These are phyloP conservation scores for Rhinogobius similis DNA, from an alignment of 2,113 vertebrate species.

Conservation along the genomic window DNA sequence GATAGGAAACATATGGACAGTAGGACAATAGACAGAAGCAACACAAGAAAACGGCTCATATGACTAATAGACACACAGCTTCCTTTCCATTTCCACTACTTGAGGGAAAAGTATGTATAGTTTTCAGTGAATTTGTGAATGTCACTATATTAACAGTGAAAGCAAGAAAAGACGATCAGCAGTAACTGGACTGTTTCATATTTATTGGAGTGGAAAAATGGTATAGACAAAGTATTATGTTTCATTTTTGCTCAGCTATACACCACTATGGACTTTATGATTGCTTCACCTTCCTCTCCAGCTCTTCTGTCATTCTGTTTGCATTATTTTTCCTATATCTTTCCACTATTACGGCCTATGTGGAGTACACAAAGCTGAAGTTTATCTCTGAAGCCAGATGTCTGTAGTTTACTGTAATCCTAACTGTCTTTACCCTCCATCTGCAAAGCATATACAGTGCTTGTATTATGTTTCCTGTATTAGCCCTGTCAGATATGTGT, in stretches of 20 bases:
- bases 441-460: conserved; percentile 26
- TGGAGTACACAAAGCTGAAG: conserved; percentile 7
- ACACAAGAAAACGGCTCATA: conserved; percentile 21
- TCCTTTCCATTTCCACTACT: conserved; percentile 20
- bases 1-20: conserved; percentile 69
- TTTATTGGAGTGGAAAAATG: too few relatives aligned
- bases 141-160: not conserved
- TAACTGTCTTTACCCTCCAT: conserved; percentile 9
- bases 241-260: conserved; percentile 16
- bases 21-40: conserved; percentile 59
- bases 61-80: conserved; percentile 10
- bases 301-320: conserved; percentile 3
- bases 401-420: conserved; percentile 25
- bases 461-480: conserved; percentile 28
- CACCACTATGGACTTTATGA: not conserved
- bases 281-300: not conserved
- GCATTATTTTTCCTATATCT: conserved; percentile 1
- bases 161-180: not conserved
- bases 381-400: conserved; percentile 41
- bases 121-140: not conserved
- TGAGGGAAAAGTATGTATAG: not conserved
- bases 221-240: too few relatives aligned
- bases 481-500: conserved; percentile 22
- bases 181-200: not conserved
- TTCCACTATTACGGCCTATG: not conserved